Evolutionary conservation across 2,113 vertebrate species (phyloP).

Genomic region (Tenebrosternarchus preto): DNA sequence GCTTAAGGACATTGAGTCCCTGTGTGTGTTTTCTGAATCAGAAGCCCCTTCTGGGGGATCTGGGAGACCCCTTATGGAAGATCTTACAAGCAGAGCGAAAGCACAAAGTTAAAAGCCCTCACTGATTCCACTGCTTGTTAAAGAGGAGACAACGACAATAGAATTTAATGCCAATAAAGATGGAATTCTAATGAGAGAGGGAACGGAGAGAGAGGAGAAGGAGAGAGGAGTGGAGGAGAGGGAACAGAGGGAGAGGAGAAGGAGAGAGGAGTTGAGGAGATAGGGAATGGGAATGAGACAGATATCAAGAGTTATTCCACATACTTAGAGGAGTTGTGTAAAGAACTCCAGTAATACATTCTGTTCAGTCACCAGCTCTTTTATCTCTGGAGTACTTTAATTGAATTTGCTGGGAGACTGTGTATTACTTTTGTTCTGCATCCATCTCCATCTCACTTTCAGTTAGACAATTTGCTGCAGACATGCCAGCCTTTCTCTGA

Average conservation of each 20-base stretch:
- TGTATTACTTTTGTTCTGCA: not conserved
- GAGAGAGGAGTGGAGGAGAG: not conserved
- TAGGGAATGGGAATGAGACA: too few relatives aligned
- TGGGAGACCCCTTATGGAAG: too few relatives aligned
- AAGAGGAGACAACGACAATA: not conserved
- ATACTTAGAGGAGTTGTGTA: not conserved
- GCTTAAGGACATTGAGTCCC: too few relatives aligned
- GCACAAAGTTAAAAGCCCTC: conserved; percentile 4
- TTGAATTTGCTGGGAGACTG: conserved; percentile 18
- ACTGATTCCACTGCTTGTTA: not conserved
- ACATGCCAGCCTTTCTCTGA: not conserved
- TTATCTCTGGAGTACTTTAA: conserved; percentile 5
- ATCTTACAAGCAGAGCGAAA: not conserved
- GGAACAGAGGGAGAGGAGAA: not conserved
- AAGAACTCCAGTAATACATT: conserved; percentile 2
- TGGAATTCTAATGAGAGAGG: conserved; percentile 27
- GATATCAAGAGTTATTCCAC: not conserved
- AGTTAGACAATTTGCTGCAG: not conserved
- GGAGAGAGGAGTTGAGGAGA: not conserved
- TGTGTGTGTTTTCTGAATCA: too few relatives aligned
- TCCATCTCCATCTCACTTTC: not conserved
- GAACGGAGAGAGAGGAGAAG: not conserved
- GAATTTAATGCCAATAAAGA: not conserved
- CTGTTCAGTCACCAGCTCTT: conserved; percentile 2
- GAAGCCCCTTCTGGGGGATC: too few relatives aligned